These are phyloP conservation scores for Maniola hyperantus DNA, from an alignment of 2,888 invertebrate genomes.

Conservation along the genomic window DNA sequence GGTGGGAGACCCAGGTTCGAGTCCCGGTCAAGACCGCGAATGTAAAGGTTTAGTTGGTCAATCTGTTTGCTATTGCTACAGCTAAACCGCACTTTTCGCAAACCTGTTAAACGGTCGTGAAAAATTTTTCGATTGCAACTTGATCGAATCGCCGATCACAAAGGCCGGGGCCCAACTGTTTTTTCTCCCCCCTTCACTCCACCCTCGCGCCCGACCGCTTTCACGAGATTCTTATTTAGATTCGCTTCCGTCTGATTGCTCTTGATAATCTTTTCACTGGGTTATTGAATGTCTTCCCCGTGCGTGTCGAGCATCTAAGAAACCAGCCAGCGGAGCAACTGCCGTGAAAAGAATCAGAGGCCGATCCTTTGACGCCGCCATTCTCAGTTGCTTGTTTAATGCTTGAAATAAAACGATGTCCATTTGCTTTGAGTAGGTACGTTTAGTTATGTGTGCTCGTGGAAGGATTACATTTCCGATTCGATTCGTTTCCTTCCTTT, in stretches of 20 bases:
- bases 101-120: conserved; percentile 64
- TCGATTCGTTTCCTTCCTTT: conserved; percentile 37
- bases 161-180: conserved; percentile 72
- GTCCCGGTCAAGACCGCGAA: conserved; percentile 79
- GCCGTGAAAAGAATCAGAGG: conserved; percentile 59
- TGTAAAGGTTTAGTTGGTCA: conserved; percentile 55
- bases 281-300: conserved; percentile 82
- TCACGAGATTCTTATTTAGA: conserved; percentile 83
- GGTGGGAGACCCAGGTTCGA: conserved; percentile 79
- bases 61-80: conserved; percentile 44
- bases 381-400: conserved; percentile 59
- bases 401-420: conserved; percentile 55
- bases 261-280: conserved; percentile 82
- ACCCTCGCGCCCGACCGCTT: conserved; percentile 71
- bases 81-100: conserved; percentile 57
- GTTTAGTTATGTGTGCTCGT: conserved; percentile 44
- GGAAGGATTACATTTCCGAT: conserved; percentile 42
- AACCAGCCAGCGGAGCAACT: conserved; percentile 55
- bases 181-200: conserved; percentile 61
- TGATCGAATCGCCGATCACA: conserved; percentile 78
- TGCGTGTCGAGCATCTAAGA: conserved; percentile 70
- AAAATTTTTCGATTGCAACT: conserved; percentile 72
- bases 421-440: conserved; percentile 54
- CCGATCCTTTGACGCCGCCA: conserved; percentile 60
- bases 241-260: conserved; percentile 83